Evolutionary conservation across 2,113 vertebrate species (phyloP).

Genomic region (Pteropus alecto): DNA sequence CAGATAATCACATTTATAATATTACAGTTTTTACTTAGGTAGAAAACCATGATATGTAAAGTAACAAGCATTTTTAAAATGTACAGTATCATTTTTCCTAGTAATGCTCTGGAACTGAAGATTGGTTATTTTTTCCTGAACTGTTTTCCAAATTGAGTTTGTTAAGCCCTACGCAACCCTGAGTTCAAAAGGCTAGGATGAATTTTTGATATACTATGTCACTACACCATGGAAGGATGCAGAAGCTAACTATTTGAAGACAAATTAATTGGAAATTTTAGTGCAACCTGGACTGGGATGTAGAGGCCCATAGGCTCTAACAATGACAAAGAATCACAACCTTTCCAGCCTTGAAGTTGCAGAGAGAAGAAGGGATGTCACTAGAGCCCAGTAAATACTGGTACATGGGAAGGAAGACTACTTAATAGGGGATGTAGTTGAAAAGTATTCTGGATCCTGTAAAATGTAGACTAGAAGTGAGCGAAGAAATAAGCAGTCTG

Average conservation of each 20-base stretch:
- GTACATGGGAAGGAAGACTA: background rate
- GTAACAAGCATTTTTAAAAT: background rate
- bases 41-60: background rate
- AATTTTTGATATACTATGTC: background rate
- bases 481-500: background rate
- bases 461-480: background rate
- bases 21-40: background rate
- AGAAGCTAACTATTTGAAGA: background rate
- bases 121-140: background rate
- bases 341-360: background rate
- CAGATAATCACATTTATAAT: background rate
- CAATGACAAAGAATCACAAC: background rate
- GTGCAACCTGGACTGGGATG: background rate
- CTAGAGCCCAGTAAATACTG: background rate
- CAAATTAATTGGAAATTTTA: background rate
- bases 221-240: background rate
- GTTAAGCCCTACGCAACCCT: background rate
- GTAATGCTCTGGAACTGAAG: background rate
- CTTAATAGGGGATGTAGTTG: background rate
- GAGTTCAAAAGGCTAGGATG: background rate
- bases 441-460: no score
- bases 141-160: background rate
- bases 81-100: background rate
- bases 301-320: background rate
- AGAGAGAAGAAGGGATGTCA: background rate